These are phyloP conservation scores for Micromussa lordhowensis DNA, from an alignment of 92 coral and sea anemone species.

Conservation along the genomic window DNA sequence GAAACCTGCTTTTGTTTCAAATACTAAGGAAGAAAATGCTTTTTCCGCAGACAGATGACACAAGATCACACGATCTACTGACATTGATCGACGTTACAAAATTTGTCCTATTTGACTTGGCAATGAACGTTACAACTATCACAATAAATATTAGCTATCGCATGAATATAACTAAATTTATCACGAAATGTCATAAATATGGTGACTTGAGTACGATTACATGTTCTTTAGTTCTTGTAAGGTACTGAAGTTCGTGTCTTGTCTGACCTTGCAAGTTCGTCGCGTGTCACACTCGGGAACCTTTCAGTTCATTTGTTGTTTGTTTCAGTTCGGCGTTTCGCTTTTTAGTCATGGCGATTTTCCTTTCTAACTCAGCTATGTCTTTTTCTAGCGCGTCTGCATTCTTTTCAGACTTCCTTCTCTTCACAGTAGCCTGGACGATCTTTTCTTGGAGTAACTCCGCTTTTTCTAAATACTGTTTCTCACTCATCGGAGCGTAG, in stretches of 20 bases:
- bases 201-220: too few relatives aligned
- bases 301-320: slow-evolving; percentile 60
- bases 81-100: neutral
- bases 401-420: slow-evolving; percentile 41
- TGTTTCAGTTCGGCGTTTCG: slow-evolving; percentile 48
- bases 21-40: slow-evolving; percentile 10
- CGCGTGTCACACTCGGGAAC: slow-evolving; percentile 50
- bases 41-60: neutral
- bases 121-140: neutral
- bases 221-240: neutral
- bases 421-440: slow-evolving; percentile 26
- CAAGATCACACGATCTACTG: slow-evolving; percentile 4
- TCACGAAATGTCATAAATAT: neutral
- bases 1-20: slow-evolving; percentile 10
- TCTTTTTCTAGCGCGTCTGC: slow-evolving; percentile 56
- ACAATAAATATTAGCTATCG: neutral
- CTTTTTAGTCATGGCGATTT: slow-evolving; percentile 46
- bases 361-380: slow-evolving; percentile 54
- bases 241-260: neutral
- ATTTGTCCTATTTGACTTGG: slow-evolving; percentile 11
- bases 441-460: slow-evolving; percentile 34
- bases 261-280: too few relatives aligned
- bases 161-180: neutral
- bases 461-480: slow-evolving; percentile 44
- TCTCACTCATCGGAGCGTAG: slow-evolving; percentile 60